A percentile compares a stretch with the other conserved stretches of the same genome.
Conservation (phyloP, 2,797 vertebrate genomes). For the Cirrhinus molitorella region DNA sequence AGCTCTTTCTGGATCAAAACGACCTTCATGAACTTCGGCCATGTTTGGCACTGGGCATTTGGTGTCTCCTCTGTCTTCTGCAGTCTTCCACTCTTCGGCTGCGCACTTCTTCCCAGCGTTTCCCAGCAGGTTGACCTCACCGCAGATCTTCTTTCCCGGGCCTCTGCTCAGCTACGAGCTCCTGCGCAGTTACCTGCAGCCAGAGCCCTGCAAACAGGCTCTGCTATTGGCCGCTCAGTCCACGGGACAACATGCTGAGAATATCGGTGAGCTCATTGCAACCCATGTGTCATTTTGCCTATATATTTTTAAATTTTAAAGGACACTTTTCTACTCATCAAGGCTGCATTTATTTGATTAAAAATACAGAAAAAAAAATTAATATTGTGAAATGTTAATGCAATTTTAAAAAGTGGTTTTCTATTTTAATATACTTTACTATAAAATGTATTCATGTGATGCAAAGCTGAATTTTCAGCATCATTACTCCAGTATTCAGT, state of each 20-base stretch:
- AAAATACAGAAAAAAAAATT: too few relatives aligned
- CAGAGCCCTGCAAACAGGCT: constrained; percentile 81
- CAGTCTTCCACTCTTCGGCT: constrained; percentile 78
- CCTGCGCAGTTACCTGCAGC: constrained; percentile 80
- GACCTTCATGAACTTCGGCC: constrained; percentile 48
- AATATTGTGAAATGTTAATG: too few relatives aligned
- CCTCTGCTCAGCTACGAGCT: constrained; percentile 84
- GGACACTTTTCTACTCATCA: too few relatives aligned
- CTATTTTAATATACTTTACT: too few relatives aligned
- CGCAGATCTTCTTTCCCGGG: constrained; percentile 79
- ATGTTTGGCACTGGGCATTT: constrained; percentile 84
- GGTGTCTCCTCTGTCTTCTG: constrained; percentile 77
- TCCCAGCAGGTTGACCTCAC: constrained; percentile 72
- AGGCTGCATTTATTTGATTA: too few relatives aligned
- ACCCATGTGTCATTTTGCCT: background rate
- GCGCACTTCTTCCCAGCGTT: constrained; percentile 80
- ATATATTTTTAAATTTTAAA: too few relatives aligned
- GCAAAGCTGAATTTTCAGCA: too few relatives aligned
- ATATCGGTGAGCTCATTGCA: constrained; percentile 73
- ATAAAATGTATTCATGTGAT: too few relatives aligned
- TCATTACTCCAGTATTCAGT: too few relatives aligned
- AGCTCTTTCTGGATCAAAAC: constrained; percentile 38
- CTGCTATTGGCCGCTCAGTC: constrained; percentile 78
- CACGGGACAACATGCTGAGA: constrained; percentile 71
- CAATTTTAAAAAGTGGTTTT: too few relatives aligned